These are phyloP conservation scores for Eugnorisma glareosa DNA, from an alignment of 2,888 invertebrate species.

Conservation along the genomic window DNA sequence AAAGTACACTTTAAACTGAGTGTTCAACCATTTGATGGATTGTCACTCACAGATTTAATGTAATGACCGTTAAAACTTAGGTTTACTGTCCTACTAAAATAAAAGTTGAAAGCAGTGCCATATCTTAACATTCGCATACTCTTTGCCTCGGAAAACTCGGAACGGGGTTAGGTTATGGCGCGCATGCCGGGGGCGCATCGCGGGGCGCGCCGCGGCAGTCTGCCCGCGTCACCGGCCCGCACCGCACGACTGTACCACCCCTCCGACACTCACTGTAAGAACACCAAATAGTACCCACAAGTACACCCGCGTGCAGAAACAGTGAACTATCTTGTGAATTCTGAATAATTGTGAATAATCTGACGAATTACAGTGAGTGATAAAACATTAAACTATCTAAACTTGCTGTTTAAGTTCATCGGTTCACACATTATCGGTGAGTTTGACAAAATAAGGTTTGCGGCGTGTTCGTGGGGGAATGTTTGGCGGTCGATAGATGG, in stretches of 20 bases:
- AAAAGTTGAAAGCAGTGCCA: constrained; percentile 57
- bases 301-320: constrained; percentile 59
- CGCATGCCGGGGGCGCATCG: constrained; percentile 76
- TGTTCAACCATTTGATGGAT: neutral
- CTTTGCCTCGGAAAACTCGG: constrained; percentile 72
- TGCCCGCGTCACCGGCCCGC: constrained; percentile 74
- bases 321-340: constrained; percentile 55
- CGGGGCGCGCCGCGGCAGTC: constrained; percentile 79
- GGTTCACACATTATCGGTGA: constrained; percentile 63
- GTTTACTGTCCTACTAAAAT: constrained; percentile 23
- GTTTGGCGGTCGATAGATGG: constrained; percentile 80
- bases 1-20: constrained; percentile 1
- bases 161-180: constrained; percentile 77
- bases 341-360: constrained; percentile 49
- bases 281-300: constrained; percentile 61
- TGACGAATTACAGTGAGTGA: constrained; percentile 56
- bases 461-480: constrained; percentile 51
- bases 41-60: neutral
- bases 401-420: constrained; percentile 34
- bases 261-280: constrained; percentile 58
- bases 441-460: constrained; percentile 63
- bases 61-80: constrained; percentile 3
- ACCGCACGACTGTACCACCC: constrained; percentile 69
- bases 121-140: constrained; percentile 67
- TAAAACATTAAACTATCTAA: constrained; percentile 46